Percentiles rank a stretch among this genome's conserved stretches.
Conservation (phyloP, 2,888 invertebrate species). For the Chromoteleia sp. region DNA sequence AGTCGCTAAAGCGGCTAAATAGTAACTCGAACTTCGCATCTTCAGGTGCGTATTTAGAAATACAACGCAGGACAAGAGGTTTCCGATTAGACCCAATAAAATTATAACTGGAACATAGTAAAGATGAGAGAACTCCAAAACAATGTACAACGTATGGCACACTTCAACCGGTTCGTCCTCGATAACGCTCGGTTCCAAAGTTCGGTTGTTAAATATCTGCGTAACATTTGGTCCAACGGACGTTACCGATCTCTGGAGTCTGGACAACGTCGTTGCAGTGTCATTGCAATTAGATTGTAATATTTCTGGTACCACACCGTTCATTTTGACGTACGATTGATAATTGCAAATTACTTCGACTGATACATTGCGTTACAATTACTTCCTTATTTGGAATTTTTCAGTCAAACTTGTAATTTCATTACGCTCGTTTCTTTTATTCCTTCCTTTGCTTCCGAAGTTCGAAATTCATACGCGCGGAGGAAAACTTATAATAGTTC, state of each 20-base stretch:
- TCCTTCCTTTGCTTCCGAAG: too few relatives aligned
- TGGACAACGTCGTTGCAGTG: not conserved
- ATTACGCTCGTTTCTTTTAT: too few relatives aligned
- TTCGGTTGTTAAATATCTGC: conserved; percentile 12
- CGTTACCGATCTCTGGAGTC: conserved; percentile 29
- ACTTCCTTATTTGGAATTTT: too few relatives aligned
- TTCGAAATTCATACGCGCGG: too few relatives aligned
- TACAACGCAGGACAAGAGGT: conserved; percentile 87
- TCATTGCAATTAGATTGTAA: conserved; percentile 8
- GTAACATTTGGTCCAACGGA: conserved; percentile 23
- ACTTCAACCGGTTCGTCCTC: conserved; percentile 74
- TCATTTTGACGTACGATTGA: too few relatives aligned
- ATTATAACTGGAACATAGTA: conserved; percentile 88
- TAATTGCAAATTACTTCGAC: not conserved
- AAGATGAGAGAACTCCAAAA: conserved; percentile 85
- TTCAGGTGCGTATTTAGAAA: conserved; percentile 87
- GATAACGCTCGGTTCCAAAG: conserved; percentile 66
- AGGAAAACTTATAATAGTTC: too few relatives aligned
- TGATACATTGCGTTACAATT: not conserved
- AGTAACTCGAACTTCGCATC: conserved; percentile 88
- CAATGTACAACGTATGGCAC: conserved; percentile 78
- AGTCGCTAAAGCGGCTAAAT: conserved; percentile 87
- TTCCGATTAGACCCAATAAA: conserved; percentile 87
- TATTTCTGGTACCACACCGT: not conserved
- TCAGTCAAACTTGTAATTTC: too few relatives aligned